A percentile compares a stretch with the other conserved stretches of the same genome.
Conservation (phyloP, 2,113 vertebrate species). For the Syngnathus typhle region DNA sequence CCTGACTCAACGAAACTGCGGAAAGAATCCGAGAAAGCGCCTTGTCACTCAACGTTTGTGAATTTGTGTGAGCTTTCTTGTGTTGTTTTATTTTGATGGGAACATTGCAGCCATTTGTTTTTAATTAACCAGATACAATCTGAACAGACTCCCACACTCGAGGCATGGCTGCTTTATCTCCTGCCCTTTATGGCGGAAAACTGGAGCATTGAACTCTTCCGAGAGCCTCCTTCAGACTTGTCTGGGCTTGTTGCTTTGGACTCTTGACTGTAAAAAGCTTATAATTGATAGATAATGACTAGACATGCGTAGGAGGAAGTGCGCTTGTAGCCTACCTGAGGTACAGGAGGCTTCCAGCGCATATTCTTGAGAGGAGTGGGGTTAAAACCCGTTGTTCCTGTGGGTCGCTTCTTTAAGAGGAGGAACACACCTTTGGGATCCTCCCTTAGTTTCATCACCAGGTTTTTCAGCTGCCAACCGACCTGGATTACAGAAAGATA, state of each 20-base stretch:
- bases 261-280: slow-evolving; percentile 48
- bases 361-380: slow-evolving; percentile 93
- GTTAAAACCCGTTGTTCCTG: slow-evolving; percentile 81
- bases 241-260: slow-evolving; percentile 47
- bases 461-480: slow-evolving; percentile 95
- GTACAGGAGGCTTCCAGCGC: slow-evolving; percentile 88
- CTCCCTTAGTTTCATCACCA: slow-evolving; percentile 88
- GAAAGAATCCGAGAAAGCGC: slow-evolving; percentile 23
- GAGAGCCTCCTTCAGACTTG: slow-evolving; percentile 34
- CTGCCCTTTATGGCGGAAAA: slow-evolving; percentile 12
- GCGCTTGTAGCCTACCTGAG: slow-evolving; percentile 73
- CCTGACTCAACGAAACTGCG: slow-evolving; percentile 22
- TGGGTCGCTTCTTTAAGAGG: slow-evolving; percentile 92
- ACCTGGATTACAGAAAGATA: slow-evolving; percentile 69
- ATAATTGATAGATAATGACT: slow-evolving; percentile 43
- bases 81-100: not conserved
- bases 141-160: slow-evolving; percentile 1
- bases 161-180: slow-evolving; percentile 11
- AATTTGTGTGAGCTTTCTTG: not conserved
- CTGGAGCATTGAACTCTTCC: slow-evolving; percentile 21
- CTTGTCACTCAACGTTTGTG: slow-evolving; percentile 13
- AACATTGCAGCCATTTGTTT: slow-evolving; percentile 15
- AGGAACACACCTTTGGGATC: slow-evolving; percentile 85
- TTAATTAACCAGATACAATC: slow-evolving; percentile 21
- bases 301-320: slow-evolving; percentile 5